These are phyloP conservation scores for Procavia capensis DNA, from an alignment of 2,113 vertebrate species.

Conservation along the genomic window DNA sequence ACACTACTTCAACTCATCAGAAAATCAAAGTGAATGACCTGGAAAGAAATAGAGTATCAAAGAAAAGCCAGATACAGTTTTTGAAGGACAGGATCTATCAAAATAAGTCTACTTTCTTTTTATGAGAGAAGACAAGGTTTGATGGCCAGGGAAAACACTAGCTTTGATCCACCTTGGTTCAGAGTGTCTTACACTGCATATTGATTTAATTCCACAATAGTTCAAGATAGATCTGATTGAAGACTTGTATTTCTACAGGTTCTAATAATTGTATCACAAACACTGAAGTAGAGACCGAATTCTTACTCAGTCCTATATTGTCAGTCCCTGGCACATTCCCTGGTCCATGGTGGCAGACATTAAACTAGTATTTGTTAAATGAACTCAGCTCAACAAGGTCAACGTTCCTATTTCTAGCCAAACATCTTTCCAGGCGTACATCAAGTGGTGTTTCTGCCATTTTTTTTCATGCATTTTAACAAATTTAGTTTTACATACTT, in stretches of 20 bases:
- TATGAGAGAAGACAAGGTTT: constrained; percentile 9
- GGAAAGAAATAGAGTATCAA: not conserved
- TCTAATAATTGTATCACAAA: not conserved
- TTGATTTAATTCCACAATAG: not conserved
- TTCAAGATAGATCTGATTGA: not conserved
- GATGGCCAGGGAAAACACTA: not conserved
- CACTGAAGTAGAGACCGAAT: not conserved
- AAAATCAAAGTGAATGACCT: constrained; percentile 60
- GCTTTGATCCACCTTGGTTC: not conserved
- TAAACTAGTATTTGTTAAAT: constrained; percentile 14
- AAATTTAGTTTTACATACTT: not conserved
- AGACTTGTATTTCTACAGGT: not conserved
- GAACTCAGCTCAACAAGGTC: not conserved
- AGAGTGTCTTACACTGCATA: not conserved
- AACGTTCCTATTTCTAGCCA: not conserved
- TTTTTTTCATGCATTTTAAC: not conserved
- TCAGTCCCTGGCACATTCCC: not conserved
- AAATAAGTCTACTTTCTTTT: not conserved
- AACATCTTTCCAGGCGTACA: not conserved
- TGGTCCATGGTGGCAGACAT: not conserved
- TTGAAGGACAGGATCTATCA: not conserved
- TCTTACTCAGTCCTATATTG: not conserved
- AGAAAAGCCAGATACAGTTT: constrained; percentile 15
- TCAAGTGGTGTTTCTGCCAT: not conserved
- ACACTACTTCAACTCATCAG: not conserved